phyloP scores from a whole-genome alignment of 1,140 invertebrate genomes.

The Dinothrombium tinctorium region DNA sequence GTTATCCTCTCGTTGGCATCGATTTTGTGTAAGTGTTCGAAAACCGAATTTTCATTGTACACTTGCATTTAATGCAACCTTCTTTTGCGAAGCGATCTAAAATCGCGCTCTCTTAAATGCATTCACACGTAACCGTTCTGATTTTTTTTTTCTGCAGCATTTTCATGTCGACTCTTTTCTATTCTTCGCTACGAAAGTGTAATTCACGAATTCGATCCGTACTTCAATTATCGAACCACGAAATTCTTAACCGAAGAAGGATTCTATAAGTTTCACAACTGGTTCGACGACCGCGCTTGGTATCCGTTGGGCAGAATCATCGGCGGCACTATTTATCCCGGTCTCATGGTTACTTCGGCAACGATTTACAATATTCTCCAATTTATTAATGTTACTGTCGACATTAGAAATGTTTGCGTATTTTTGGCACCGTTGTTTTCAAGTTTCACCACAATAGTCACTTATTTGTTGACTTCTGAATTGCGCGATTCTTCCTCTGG shows the following conservation, averaged over 20 bases:
- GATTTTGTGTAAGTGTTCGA: slow-evolving; percentile 58
- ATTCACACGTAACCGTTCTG: slow-evolving; percentile 1
- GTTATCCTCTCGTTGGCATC: slow-evolving; percentile 69
- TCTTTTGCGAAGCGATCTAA: neutral
- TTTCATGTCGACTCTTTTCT: slow-evolving; percentile 79
- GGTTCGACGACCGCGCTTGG: slow-evolving; percentile 98
- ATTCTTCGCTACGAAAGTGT: slow-evolving; percentile 92
- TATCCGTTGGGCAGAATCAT: slow-evolving; percentile 92
- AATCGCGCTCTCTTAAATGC: slow-evolving; percentile 1
- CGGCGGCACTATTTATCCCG: slow-evolving; percentile 90
- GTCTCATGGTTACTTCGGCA: slow-evolving; percentile 87
- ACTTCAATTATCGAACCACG: slow-evolving; percentile 94
- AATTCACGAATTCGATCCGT: slow-evolving; percentile 97
- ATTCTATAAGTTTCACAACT: slow-evolving; percentile 94
- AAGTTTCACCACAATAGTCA: slow-evolving; percentile 80
- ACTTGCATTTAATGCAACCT: neutral
- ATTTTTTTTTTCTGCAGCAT: slow-evolving; percentile 41
- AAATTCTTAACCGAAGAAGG: slow-evolving; percentile 81
- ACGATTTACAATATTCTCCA: slow-evolving; percentile 63
- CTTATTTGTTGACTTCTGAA: slow-evolving; percentile 85
- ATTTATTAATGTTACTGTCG: slow-evolving; percentile 75
- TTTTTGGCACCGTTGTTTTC: slow-evolving; percentile 93
- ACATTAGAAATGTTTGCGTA: slow-evolving; percentile 91
- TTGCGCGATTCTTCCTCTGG: slow-evolving; percentile 78
- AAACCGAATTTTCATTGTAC: slow-evolving; percentile 3